Evolutionary conservation across 1,140 invertebrate species (phyloP), one percentile per base, ranked within the genome.

Genomic region (Cyphomyrmex costatus): DNA sequence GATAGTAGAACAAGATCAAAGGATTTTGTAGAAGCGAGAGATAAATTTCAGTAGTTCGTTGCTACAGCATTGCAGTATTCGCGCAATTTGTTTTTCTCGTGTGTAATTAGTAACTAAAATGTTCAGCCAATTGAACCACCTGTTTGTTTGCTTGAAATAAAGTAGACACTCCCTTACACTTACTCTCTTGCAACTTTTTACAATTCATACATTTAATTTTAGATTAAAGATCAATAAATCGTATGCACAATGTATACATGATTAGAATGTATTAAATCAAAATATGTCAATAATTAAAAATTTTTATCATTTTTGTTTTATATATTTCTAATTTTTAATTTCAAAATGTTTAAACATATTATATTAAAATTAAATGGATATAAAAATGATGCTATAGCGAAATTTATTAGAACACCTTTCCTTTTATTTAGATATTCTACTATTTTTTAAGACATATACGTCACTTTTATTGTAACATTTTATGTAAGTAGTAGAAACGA

Each of bases 1-100:
- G 27, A 83, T 42, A 60, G 14, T 30, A 21, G 12, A 83, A 42
- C 16, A n/a, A 61, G 42, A 73, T 73, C 36, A 24, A 2, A 46
- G 53, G 12, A 83, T 83, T 49, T 51, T 60, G 51, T 61, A 60
- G 7, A 73, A 60, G 0, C 14, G 8, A 4, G 8, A 27, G 53
- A 74, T 82, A 73, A 73, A 73, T 83, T 80, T 27, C 19, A 30
- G 36, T 36, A 27, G 24, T 83, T 83, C 27, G 61, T 83, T 60
- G 79, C n/a, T 14, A 51, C 36, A 49, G 30, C 46, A 60, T 60
- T 24, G 79, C 53, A 61, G 68, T 24, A 33, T 83, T 83, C 68
- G 53, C n/a, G 36, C 53, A n/a, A 73, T 74, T 82, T 73, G 79
- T 73, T 83, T 83, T 71, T 24, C 19, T 61, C 36, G 14, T 53